Evolutionary conservation across 2,797 vertebrate genomes (phyloP), one percentile per base, ranked within the genome.

Genomic region (Lepus oiostolus): DNA sequence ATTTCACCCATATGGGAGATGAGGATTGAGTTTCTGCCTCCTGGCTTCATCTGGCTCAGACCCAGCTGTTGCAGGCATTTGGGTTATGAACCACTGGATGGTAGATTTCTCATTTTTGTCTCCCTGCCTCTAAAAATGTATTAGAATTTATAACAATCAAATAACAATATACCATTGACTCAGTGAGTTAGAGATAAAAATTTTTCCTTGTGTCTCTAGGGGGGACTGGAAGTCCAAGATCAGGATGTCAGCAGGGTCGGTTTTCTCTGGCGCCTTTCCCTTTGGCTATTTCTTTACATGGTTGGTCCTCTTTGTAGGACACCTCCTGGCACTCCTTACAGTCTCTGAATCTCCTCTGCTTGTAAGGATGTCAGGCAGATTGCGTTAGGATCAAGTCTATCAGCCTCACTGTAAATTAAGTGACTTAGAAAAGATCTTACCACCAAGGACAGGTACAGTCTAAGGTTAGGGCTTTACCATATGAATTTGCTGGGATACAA

Each of bases 311-410:
- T 38, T 47, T 38, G 7, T 0, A 47, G 1, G 28, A 14, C 7
- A 1, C 4, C 3, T 12, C 24, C 7, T 5, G 7, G 11, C 32
- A 11, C 62, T 21, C 11, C 38, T 17, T 19, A 47, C 1, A 2
- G 3, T 38, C 13, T 32, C 68, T 4, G 52, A 60, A 80, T n/a
- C 24, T 5, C 24, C 21, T 67, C 7, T 68, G 77, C 24, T 74
- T 50, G 22, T 5, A 26, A 80, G 2, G 62, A 58, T 1, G 47
- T 5, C 19, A 87, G 1, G 87, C 22, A 88, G 11, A 35, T 22
- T 38, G 8, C 0, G 30, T 35, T 84, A 52, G 14, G 24, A 74
- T 19, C 1, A 7, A 26, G 2, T 28, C 30, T 38, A 24, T 75
- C 32, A 63, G 63, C 32, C 26, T 88, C 13, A 35, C n/a, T 77